A percentile compares a stretch with the other conserved stretches of the same genome.
These are phyloP conservation scores for Orientallactaga sibirica DNA, from an alignment of 2,797 vertebrate species.

Conservation along the genomic window DNA sequence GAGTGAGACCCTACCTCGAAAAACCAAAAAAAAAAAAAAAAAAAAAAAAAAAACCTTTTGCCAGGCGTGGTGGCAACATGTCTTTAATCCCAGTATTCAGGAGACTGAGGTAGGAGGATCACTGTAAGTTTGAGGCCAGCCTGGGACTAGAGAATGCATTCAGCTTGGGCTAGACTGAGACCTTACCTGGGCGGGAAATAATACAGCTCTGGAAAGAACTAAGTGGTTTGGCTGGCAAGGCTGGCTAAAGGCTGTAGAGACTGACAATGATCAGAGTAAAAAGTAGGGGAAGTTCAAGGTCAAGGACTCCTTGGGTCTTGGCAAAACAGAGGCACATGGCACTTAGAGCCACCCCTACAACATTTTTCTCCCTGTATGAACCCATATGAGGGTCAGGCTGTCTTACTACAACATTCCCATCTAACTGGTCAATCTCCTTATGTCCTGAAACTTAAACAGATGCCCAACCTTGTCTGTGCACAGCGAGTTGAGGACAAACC, in stretches of 20 bases:
- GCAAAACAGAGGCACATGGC: neutral
- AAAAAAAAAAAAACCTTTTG: too few species aligned
- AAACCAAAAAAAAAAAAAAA: too few species aligned
- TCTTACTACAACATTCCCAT: neutral
- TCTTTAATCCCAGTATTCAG: too few species aligned
- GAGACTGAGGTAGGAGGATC: too few species aligned
- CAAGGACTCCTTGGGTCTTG: neutral
- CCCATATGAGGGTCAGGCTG: neutral
- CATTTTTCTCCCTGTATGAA: neutral
- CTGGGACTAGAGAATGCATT: too few species aligned
- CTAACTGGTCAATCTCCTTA: neutral
- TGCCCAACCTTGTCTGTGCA: too few species aligned
- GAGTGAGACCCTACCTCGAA: too few species aligned
- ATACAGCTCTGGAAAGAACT: neutral
- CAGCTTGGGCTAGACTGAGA: too few species aligned
- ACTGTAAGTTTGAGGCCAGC: too few species aligned
- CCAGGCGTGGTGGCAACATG: too few species aligned
- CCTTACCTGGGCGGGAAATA: too few species aligned
- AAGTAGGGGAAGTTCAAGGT: neutral
- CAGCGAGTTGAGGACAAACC: neutral
- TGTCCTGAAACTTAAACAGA: neutral
- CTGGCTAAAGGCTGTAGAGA: neutral
- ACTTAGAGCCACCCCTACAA: neutral
- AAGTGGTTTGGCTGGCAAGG: neutral
- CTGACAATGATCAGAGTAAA: neutral